A percentile compares a stretch with the other conserved stretches of the same genome.
phyloP scores from a whole-genome alignment of 2,888 invertebrate genomes.

The Noctuana brunneofusca region DNA sequence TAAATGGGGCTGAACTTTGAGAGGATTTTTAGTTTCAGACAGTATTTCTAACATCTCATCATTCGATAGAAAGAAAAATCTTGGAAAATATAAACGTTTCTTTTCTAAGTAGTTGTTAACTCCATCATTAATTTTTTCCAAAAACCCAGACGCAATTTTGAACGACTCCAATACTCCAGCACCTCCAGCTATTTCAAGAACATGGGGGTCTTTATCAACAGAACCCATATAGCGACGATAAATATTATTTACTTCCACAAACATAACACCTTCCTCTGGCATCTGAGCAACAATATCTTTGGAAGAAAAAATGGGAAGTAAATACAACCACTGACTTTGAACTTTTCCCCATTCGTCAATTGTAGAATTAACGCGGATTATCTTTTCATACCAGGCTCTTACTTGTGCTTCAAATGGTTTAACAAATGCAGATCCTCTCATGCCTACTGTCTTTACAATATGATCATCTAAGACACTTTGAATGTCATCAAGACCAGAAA shows the following conservation, averaged over 20 bases:
- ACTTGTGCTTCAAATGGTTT: constrained; percentile 90
- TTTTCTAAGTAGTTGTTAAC: constrained; percentile 92
- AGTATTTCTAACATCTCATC: constrained; percentile 95
- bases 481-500: constrained; percentile 89
- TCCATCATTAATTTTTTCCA: constrained; percentile 92
- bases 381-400: constrained; percentile 89
- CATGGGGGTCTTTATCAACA: constrained; percentile 85
- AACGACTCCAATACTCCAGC: constrained; percentile 87
- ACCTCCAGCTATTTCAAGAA: constrained; percentile 85
- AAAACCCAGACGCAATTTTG: constrained; percentile 84
- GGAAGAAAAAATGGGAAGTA: constrained; percentile 93
- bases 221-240: constrained; percentile 86
- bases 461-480: constrained; percentile 92
- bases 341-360: constrained; percentile 94
- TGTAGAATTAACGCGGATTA: constrained; percentile 86
- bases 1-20: constrained; percentile 92
- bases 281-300: constrained; percentile 93
- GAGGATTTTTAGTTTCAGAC: constrained; percentile 93
- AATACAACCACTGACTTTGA: constrained; percentile 93
- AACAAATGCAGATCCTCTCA: constrained; percentile 93
- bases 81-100: constrained; percentile 91
- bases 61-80: constrained; percentile 95
- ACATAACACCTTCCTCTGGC: constrained; percentile 92
- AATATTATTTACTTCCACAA: constrained; percentile 87
- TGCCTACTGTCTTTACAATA: constrained; percentile 90